Evolutionary conservation across 2,888 invertebrate genomes (phyloP).

Genomic region (Lysandra coridon): DNA sequence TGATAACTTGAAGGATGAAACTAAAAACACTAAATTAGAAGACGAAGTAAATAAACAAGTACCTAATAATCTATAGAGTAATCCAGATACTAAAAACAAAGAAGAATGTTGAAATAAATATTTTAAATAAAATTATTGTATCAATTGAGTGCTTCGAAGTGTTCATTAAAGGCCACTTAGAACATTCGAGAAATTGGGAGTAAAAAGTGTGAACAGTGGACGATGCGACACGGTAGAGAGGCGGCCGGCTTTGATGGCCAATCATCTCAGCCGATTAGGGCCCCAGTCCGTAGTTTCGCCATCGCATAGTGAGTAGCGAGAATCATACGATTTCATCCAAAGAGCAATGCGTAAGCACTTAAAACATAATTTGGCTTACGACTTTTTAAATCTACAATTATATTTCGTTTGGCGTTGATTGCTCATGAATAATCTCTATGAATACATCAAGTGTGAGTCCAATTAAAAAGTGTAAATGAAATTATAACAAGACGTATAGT

Average conservation of each 20-base stretch:
- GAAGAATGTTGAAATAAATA: background rate
- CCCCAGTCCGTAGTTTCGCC: background rate
- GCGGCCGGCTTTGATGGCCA: constrained; percentile 6
- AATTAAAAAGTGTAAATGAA: constrained; percentile 29
- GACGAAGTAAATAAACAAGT: too few species aligned
- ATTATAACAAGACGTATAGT: constrained; percentile 27
- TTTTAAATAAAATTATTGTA: background rate
- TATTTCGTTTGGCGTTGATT: constrained; percentile 14
- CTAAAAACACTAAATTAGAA: too few species aligned
- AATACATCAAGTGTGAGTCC: constrained; percentile 20
- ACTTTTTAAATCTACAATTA: constrained; percentile 13
- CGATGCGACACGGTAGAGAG: background rate
- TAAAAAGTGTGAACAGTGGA: background rate
- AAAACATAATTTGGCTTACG: background rate
- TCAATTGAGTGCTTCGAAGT: background rate
- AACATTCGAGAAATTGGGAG: background rate
- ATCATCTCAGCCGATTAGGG: background rate
- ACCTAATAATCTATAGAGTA: too few species aligned
- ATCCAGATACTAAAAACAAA: background rate
- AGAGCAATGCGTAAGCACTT: background rate
- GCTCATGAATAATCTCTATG: constrained; percentile 27
- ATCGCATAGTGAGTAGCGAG: background rate
- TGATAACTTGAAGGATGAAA: too few species aligned
- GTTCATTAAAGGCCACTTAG: background rate
- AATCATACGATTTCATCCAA: background rate